A percentile compares a stretch with the other conserved stretches of the same genome.
phyloP scores from a whole-genome alignment of 2,888 invertebrate genomes.

The Lithodes maja region DNA sequence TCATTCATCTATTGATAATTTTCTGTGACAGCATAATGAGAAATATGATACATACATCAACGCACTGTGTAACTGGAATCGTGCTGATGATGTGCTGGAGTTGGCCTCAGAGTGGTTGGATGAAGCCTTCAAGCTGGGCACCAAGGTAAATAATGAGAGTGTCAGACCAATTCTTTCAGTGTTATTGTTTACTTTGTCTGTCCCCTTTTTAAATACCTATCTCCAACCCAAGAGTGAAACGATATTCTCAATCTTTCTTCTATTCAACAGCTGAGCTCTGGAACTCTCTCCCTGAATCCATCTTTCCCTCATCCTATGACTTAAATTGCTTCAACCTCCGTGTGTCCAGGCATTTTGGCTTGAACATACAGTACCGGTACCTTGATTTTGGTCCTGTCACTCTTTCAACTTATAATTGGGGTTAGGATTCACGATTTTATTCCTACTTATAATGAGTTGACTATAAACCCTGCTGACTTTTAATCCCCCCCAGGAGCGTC shows the following conservation, averaged over 20 bases:
- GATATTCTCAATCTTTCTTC: too few relatives aligned
- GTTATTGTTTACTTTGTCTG: too few relatives aligned
- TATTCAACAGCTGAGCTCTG: too few relatives aligned
- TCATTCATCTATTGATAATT: not conserved
- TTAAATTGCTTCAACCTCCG: too few relatives aligned
- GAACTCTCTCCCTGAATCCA: too few relatives aligned
- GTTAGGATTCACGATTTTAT: too few relatives aligned
- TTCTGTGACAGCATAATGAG: conserved; percentile 31
- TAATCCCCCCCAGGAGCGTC: conserved; percentile 10
- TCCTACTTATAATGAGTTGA: not conserved
- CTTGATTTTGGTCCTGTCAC: not conserved
- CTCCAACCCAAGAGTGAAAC: too few relatives aligned
- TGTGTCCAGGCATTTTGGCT: too few relatives aligned
- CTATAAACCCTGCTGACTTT: not conserved
- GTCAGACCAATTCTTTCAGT: too few relatives aligned
- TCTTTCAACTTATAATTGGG: not conserved
- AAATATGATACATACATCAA: conserved; percentile 51
- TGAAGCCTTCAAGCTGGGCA: conserved; percentile 45
- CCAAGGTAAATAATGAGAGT: too few relatives aligned
- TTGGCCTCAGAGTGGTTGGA: conserved; percentile 63
- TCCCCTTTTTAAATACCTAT: too few relatives aligned
- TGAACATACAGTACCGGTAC: not conserved
- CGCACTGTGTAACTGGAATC: conserved; percentile 70
- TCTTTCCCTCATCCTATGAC: too few relatives aligned
- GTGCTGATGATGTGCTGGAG: conserved; percentile 66